Conservation (phyloP, 2,113 vertebrate genomes). For the Oreochromis tanganicae region DNA sequence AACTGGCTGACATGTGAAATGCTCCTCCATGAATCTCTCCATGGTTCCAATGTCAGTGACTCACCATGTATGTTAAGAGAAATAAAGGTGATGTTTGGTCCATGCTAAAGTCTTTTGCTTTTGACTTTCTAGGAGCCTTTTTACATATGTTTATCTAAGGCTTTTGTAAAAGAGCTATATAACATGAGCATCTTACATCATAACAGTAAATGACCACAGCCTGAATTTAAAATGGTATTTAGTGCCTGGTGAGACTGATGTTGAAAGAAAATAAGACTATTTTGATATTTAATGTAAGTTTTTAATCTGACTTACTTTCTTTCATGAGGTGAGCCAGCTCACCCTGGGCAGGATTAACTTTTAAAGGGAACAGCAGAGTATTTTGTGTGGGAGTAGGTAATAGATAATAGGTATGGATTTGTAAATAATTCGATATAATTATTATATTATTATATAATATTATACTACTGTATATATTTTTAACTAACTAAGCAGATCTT, state of each 20-base stretch:
- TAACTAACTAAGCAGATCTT: neutral
- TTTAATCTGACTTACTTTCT: neutral
- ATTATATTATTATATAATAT: neutral
- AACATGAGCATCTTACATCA: neutral
- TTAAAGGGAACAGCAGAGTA: neutral
- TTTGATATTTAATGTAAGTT: neutral
- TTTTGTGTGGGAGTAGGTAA: neutral
- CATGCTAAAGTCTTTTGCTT: neutral
- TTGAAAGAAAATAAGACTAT: neutral
- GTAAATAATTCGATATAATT: neutral
- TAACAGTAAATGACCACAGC: neutral
- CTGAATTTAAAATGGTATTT: neutral
- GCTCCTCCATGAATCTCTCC: neutral
- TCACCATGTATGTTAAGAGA: neutral
- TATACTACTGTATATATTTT: neutral
- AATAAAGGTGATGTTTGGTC: neutral
- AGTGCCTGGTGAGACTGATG: neutral
- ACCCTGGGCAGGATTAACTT: neutral
- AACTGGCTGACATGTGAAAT: neutral
- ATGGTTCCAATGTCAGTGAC: neutral
- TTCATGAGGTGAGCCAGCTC: neutral
- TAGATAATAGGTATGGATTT: neutral
- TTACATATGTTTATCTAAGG: neutral
- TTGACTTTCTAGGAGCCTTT: neutral
- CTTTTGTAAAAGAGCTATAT: neutral